Percentiles rank a stretch among this genome's conserved stretches.
These are phyloP conservation scores for Ciconia maguari DNA, from an alignment of 2,113 vertebrate species.

Conservation along the genomic window DNA sequence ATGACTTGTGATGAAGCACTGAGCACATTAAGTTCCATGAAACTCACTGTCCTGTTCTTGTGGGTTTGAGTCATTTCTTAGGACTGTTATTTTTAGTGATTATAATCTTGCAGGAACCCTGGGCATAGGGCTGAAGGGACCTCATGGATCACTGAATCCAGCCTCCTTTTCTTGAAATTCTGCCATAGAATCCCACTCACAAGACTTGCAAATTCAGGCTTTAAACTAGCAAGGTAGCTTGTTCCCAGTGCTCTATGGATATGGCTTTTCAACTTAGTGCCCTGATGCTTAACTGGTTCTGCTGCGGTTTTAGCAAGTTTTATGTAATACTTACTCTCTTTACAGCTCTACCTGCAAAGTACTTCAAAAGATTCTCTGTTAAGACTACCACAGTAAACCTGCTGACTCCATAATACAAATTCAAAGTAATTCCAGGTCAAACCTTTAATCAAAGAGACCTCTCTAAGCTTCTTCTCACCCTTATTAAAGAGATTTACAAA, in stretches of 20 bases:
- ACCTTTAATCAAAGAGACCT: conserved; percentile 55
- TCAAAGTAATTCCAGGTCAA: conserved; percentile 57
- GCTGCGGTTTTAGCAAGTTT: neutral
- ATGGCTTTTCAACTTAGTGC: neutral
- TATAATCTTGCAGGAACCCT: neutral
- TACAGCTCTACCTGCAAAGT: conserved; percentile 22
- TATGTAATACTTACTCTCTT: conserved; percentile 4
- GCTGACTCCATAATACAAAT: conserved; percentile 51
- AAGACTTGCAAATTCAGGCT: neutral
- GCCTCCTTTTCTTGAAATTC: neutral
- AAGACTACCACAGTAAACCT: conserved; percentile 13
- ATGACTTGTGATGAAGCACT: neutral
- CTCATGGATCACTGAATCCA: neutral
- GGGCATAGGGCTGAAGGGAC: neutral
- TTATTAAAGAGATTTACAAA: conserved; percentile 71
- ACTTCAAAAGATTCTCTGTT: conserved; percentile 34
- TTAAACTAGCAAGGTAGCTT: neutral
- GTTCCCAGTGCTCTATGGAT: neutral
- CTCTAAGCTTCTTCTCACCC: conserved; percentile 34
- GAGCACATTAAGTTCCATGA: neutral
- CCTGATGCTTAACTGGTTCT: neutral
- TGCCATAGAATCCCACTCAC: neutral
- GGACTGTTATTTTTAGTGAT: neutral
- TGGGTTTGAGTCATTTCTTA: neutral
- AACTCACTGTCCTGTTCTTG: neutral